Evolutionary conservation across 2,113 vertebrate genomes (phyloP).

Genomic region (Ailuropoda melanoleuca): DNA sequence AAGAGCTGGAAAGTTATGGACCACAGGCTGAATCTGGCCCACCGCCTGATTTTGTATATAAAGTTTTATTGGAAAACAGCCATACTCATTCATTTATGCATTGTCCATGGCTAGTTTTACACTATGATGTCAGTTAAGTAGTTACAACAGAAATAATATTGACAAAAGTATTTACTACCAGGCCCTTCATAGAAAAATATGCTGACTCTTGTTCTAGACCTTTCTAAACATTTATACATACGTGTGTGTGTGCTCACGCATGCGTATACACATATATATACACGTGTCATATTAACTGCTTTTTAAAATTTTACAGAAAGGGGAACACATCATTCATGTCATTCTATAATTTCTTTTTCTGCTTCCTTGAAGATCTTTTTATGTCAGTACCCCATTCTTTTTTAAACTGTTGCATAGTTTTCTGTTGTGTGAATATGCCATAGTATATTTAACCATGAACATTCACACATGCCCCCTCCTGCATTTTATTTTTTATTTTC

Average conservation of each 20-base stretch:
- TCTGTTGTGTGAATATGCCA: not conserved
- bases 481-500: not conserved
- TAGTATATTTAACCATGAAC: not conserved
- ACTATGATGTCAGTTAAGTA: not conserved
- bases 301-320: not conserved
- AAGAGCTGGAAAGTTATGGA: not conserved
- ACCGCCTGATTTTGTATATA: not conserved
- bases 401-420: not conserved
- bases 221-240: not conserved
- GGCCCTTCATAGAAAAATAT: not conserved
- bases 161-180: not conserved
- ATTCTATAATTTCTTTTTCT: not conserved
- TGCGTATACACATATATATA: not conserved
- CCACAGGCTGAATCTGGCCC: not conserved
- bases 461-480: no score
- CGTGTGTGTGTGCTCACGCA: no score
- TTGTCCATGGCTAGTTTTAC: not conserved
- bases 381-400: not conserved
- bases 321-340: not conserved
- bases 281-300: not conserved
- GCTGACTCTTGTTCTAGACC: not conserved
- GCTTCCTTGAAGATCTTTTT: not conserved
- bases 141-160: not conserved
- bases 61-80: not conserved
- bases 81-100: not conserved